Evolutionary conservation across 1,140 invertebrate genomes (phyloP).

Genomic region (Scaptomyza montana): DNA sequence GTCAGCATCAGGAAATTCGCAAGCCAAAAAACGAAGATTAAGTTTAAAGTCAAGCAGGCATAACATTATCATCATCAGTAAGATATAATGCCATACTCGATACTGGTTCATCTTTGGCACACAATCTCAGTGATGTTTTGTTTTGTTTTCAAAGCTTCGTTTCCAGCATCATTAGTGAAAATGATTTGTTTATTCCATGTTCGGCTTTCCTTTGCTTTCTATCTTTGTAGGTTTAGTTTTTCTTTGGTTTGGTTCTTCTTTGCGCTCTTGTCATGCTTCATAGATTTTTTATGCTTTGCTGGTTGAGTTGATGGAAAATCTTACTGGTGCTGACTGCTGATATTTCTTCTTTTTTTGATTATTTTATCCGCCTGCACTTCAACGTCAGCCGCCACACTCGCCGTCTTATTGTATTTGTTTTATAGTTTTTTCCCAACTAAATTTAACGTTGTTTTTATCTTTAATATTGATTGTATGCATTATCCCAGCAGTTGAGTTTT

Average conservation of each 20-base stretch:
- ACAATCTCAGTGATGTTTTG: conserved; percentile 45
- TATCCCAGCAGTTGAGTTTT: conserved; percentile 35
- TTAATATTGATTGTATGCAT: conserved; percentile 59
- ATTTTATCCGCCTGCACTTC: conserved; percentile 43
- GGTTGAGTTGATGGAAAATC: conserved; percentile 57
- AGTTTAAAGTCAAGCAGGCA: conserved; percentile 40
- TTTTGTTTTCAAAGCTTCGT: conserved; percentile 6
- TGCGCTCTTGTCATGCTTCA: conserved; percentile 57
- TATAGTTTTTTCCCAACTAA: conserved; percentile 16
- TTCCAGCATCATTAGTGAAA: conserved; percentile 59
- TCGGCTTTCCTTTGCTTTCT: conserved; percentile 28
- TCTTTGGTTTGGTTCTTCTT: conserved; percentile 26
- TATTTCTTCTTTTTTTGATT: conserved; percentile 10
- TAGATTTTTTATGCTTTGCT: conserved; percentile 63
- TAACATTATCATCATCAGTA: conserved; percentile 8
- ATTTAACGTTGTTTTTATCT: conserved; percentile 47
- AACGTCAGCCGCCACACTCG: conserved; percentile 34
- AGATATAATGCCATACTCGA: conserved; percentile 6
- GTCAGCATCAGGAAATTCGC: conserved; percentile 42
- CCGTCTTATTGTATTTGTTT: conserved; percentile 53
- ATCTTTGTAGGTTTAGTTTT: conserved; percentile 29
- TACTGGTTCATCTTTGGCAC: conserved; percentile 15
- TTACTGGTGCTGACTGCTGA: neutral
- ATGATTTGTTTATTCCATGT: conserved; percentile 65
- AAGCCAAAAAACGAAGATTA: conserved; percentile 28